Evolutionary conservation across 2,888 invertebrate species (phyloP), one percentile per base, ranked within the genome.

Genomic region (Drosophila macrospina): DNA sequence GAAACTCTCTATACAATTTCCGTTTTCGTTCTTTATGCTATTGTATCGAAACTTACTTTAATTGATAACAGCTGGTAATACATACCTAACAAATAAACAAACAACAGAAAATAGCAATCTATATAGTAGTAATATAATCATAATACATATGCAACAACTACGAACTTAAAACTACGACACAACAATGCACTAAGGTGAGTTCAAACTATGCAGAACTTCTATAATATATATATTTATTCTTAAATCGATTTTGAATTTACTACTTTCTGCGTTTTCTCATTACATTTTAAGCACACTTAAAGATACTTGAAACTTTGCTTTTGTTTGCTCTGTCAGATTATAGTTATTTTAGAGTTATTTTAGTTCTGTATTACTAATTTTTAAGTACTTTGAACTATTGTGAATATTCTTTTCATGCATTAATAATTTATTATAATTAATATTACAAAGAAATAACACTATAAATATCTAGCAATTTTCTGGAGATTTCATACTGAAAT

Each of bases 171-270:
- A 62, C 74, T 55, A 45, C 62, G 20, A 24, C 41, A 52, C 42
- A 47, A 51, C 7, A 64, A 76, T 52, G 64, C 69, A 70, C 61
- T 80, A 66, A 80, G 84, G 55, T 55, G 13, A 55, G 54, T 52
- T 6, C 5, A 37, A 52, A 30, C 4, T 24, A n/a, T n/a, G n/a
- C 4, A 13, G 2, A 13, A 5, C 3, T 5, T 11, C 7, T 28
- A 20, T 7, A 11, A n/a, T 8, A n/a, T 15, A 16, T n/a, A 37
- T 26, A 11, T 15, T 28, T 24, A 36, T 3, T 45, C 34, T 44
- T 41, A 8, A 28, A 6, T 28, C 28, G 6, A 28, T 8, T 8
- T 7, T 28, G 28, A 28, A 28, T 28, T n/a, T n/a, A n/a, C n/a
- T n/a, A 20, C 20, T 20, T 20, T 20, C 2, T 20, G 20, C 20